These are phyloP conservation scores for Cisticola juncidis DNA, from an alignment of 2,113 vertebrate genomes.

Conservation along the genomic window DNA sequence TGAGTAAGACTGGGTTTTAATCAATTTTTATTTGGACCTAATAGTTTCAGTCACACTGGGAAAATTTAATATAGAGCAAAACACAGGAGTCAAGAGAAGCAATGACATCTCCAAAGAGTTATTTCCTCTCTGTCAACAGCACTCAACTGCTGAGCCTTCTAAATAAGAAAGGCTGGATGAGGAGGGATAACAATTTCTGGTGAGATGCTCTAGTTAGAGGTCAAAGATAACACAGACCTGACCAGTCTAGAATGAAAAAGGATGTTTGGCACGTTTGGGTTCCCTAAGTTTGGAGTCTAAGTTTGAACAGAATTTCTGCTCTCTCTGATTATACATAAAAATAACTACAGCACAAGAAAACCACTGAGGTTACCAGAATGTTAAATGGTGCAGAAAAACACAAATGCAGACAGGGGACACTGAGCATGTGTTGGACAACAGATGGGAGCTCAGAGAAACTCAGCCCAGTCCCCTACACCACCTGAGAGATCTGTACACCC, in stretches of 20 bases:
- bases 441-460: background rate
- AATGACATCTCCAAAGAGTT: background rate
- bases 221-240: background rate
- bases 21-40: background rate
- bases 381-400: background rate
- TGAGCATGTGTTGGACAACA: background rate
- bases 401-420: background rate
- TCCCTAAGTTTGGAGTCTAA: background rate
- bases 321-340: background rate
- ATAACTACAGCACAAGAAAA: background rate
- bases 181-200: background rate
- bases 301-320: background rate
- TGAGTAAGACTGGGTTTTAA: background rate
- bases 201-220: background rate
- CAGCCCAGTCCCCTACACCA: background rate
- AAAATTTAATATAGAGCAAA: background rate
- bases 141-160: background rate
- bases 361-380: background rate
- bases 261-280: background rate
- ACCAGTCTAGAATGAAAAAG: background rate
- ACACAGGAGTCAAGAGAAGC: background rate
- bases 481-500: background rate
- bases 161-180: background rate
- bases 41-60: background rate
- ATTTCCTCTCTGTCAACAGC: constrained; percentile 10